phyloP scores from a whole-genome alignment of 2,797 vertebrate genomes.

The Argentina silus region DNA sequence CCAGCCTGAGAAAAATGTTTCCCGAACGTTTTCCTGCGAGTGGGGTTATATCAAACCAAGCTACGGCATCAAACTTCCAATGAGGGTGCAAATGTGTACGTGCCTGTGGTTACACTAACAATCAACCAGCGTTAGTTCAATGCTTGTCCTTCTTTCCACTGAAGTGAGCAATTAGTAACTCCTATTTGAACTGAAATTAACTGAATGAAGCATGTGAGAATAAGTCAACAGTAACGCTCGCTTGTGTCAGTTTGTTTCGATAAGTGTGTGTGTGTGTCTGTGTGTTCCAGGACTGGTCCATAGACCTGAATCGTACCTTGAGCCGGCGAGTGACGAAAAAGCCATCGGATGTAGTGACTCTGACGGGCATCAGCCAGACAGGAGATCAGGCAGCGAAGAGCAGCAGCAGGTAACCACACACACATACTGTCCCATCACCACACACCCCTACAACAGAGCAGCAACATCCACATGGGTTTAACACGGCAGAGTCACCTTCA shows the following conservation, averaged over 20 bases:
- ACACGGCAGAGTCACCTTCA: not conserved
- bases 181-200: not conserved
- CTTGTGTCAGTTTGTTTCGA: not conserved
- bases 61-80: not conserved
- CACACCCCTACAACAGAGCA: not conserved
- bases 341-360: constrained; percentile 87
- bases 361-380: constrained; percentile 91
- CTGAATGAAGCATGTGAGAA: not conserved
- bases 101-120: not conserved
- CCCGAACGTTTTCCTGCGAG: not conserved
- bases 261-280: constrained; percentile 31
- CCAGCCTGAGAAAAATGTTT: constrained; percentile 26
- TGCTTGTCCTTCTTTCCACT: not conserved
- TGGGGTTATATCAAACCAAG: not conserved
- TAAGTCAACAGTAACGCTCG: not conserved
- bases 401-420: constrained; percentile 79
- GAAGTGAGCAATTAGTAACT: not conserved
- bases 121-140: not conserved
- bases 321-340: constrained; percentile 90
- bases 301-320: constrained; percentile 93
- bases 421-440: not conserved
- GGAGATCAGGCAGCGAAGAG: constrained; percentile 84
- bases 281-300: constrained; percentile 88
- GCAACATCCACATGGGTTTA: not conserved
- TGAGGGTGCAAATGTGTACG: constrained; percentile 1